Conservation (phyloP, 2,888 invertebrate species). For the Orthonevra nobilis region DNA sequence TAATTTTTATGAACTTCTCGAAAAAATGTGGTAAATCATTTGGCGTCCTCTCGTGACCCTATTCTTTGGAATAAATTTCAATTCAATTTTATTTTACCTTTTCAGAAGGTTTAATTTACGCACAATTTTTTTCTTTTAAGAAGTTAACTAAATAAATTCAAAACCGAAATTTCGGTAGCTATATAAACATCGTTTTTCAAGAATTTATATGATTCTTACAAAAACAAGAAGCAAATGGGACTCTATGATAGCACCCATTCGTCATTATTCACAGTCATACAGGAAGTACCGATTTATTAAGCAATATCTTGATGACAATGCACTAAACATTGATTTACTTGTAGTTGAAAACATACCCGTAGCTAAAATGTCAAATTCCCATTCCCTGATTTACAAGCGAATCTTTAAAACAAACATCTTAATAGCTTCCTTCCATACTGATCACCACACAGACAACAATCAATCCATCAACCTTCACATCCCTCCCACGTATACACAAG, state of each 20-base stretch:
- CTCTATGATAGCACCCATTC: neutral
- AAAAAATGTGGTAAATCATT: too few relatives aligned
- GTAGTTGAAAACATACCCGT: constrained; percentile 22
- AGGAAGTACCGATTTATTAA: constrained; percentile 59
- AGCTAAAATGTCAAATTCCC: constrained; percentile 35
- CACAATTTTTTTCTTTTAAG: too few relatives aligned
- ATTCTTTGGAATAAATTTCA: too few relatives aligned
- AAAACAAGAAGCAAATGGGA: too few relatives aligned
- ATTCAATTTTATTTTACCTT: too few relatives aligned
- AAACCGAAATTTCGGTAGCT: too few relatives aligned
- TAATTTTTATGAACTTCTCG: too few relatives aligned
- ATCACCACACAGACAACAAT: constrained; percentile 34
- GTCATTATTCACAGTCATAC: neutral
- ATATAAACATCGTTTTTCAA: too few relatives aligned
- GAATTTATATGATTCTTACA: too few relatives aligned
- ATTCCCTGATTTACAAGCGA: constrained; percentile 39
- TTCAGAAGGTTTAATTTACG: too few relatives aligned
- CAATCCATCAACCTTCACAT: constrained; percentile 50
- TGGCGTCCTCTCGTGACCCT: too few relatives aligned
- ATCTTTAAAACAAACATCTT: constrained; percentile 39
- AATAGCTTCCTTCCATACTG: constrained; percentile 32
- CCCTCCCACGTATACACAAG: constrained; percentile 53
- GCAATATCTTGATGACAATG: constrained; percentile 15
- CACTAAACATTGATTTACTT: constrained; percentile 41
- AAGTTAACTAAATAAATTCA: too few relatives aligned